Conservation (phyloP, 2,113 vertebrate genomes). For the Peucedramus taeniatus region DNA sequence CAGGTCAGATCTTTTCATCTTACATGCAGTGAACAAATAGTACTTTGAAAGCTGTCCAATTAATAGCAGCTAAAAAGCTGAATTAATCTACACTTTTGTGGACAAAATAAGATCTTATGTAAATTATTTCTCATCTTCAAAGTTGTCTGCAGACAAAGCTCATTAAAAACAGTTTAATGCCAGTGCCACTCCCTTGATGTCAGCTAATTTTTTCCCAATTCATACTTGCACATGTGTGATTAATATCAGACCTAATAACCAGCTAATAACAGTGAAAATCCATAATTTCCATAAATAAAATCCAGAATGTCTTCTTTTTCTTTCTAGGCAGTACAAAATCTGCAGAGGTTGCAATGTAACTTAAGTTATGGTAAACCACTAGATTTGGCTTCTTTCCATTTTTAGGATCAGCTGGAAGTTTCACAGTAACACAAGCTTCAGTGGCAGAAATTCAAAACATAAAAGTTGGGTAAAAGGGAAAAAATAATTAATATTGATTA, state of each 20-base stretch:
- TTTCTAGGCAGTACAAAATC: not conserved
- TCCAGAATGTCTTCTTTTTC: too few species aligned
- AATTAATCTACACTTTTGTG: not conserved
- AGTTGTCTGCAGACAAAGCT: not conserved
- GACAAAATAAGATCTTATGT: not conserved
- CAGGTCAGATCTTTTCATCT: not conserved
- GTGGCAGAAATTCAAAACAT: not conserved
- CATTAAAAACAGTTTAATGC: not conserved
- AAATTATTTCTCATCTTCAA: not conserved
- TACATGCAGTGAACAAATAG: not conserved
- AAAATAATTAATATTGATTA: not conserved
- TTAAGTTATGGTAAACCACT: not conserved
- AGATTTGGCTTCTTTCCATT: not conserved
- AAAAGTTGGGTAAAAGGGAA: not conserved
- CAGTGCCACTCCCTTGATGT: not conserved
- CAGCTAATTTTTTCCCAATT: not conserved
- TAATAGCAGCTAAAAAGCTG: not conserved
- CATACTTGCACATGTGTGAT: not conserved
- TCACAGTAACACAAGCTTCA: not conserved
- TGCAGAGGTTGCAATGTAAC: not conserved
- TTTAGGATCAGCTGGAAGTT: not conserved
- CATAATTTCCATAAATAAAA: too few species aligned
- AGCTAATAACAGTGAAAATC: not conserved
- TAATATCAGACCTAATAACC: not conserved
- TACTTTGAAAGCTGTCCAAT: not conserved